A percentile compares a stretch with the other conserved stretches of the same genome.
Evolutionary conservation across 2,888 invertebrate genomes (phyloP).

Genomic region (Barypeithes pellucidus): DNA sequence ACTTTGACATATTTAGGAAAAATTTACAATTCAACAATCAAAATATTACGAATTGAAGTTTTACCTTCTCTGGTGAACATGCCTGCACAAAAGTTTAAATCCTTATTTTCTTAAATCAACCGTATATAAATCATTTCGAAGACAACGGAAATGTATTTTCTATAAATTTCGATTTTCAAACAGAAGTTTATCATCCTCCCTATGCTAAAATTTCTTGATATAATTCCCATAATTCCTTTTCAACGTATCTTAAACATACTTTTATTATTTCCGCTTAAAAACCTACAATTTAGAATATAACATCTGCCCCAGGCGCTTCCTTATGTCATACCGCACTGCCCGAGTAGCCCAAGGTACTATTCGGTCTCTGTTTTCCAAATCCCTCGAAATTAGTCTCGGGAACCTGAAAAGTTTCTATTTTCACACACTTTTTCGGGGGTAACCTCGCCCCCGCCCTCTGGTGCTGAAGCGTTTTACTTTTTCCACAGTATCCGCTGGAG

Average conservation of each 20-base stretch:
- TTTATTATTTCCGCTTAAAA: neutral
- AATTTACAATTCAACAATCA: too few species aligned
- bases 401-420: constrained; percentile 69
- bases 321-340: constrained; percentile 68
- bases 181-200: too few species aligned
- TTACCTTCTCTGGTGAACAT: too few species aligned
- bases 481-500: constrained; percentile 66
- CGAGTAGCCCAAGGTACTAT: constrained; percentile 65
- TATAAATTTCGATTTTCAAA: too few species aligned
- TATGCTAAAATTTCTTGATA: neutral
- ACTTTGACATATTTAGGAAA: too few species aligned
- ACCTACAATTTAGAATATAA: constrained; percentile 48
- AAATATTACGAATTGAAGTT: too few species aligned
- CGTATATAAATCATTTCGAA: too few species aligned
- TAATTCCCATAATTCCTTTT: neutral
- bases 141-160: too few species aligned
- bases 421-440: constrained; percentile 67
- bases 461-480: constrained; percentile 69
- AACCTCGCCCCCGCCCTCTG: constrained; percentile 59
- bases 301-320: constrained; percentile 49
- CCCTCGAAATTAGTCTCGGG: constrained; percentile 65
- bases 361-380: constrained; percentile 64
- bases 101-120: too few species aligned
- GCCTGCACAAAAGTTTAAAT: too few species aligned
- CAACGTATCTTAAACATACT: too few species aligned